Conservation (phyloP, 2,888 invertebrate genomes). For the Mechanitis mazaeus region DNA sequence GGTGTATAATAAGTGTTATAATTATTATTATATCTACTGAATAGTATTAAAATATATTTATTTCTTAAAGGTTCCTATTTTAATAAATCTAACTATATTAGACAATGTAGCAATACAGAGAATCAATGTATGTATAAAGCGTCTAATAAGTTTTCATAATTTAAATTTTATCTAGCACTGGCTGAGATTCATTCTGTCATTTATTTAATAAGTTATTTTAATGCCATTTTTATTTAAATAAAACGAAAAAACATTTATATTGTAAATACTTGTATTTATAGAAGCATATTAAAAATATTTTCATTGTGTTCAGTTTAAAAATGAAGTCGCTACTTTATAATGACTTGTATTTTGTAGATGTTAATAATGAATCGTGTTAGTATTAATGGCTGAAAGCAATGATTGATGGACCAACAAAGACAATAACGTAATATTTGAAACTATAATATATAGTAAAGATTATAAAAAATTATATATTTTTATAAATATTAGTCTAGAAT, state of each 20-base stretch:
- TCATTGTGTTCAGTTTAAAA: neutral
- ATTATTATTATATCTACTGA: too few species aligned
- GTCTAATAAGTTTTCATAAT: neutral
- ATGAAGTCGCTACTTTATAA: neutral
- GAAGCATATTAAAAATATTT: neutral
- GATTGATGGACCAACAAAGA: constrained; percentile 22
- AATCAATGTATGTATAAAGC: too few species aligned
- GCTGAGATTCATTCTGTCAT: neutral
- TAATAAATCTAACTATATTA: too few species aligned
- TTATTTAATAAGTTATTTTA: neutral
- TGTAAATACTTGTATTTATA: neutral
- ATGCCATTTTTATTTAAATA: constrained; percentile 4
- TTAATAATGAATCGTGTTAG: constrained; percentile 11
- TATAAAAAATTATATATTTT: too few species aligned
- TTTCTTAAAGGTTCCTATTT: too few species aligned
- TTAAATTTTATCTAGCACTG: neutral
- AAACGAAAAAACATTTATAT: neutral
- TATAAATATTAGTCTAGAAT: too few species aligned
- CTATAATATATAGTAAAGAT: too few species aligned
- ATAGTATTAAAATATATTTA: too few species aligned
- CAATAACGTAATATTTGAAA: constrained; percentile 14
- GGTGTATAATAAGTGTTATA: too few species aligned
- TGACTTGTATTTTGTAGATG: constrained; percentile 8
- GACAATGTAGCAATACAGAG: too few species aligned
- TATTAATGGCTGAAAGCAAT: constrained; percentile 21